Evolutionary conservation across 2,113 vertebrate species (phyloP).

Genomic region (Salvelinus namaycush): DNA sequence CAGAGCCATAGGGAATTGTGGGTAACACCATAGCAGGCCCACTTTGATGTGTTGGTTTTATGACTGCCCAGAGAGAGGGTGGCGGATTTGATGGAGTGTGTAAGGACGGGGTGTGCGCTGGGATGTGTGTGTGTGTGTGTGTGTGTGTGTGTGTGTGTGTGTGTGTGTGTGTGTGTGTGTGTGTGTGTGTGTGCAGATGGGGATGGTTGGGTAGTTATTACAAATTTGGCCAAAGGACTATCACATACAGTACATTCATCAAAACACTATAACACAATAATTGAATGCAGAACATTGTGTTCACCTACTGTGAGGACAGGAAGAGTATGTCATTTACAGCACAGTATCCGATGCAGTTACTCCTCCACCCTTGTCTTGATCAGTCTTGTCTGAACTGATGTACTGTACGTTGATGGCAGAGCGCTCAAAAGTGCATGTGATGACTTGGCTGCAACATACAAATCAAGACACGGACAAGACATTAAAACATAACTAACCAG

Average conservation of each 20-base stretch:
- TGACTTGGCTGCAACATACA: too few relatives aligned
- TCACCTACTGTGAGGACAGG: too few relatives aligned
- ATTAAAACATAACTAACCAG: neutral
- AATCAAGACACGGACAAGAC: too few relatives aligned
- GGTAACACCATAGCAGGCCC: slow-evolving; percentile 38
- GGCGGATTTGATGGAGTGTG: slow-evolving; percentile 14
- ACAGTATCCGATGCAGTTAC: too few relatives aligned
- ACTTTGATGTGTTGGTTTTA: slow-evolving; percentile 62
- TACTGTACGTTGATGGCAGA: neutral
- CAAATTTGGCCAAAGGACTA: too few relatives aligned
- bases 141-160: slow-evolving; percentile 23
- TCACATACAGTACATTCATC: too few relatives aligned
- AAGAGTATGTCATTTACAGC: too few relatives aligned
- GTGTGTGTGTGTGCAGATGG: slow-evolving; percentile 8
- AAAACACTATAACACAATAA: too few relatives aligned
- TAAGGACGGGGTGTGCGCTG: neutral
- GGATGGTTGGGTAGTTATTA: neutral
- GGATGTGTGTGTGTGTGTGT: slow-evolving; percentile 19
- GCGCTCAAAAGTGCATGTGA: too few relatives aligned
- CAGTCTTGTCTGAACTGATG: neutral
- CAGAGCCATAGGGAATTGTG: slow-evolving; percentile 60
- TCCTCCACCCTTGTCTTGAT: neutral
- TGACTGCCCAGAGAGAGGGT: slow-evolving; percentile 27
- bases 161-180: too few relatives aligned
- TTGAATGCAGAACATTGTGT: too few relatives aligned